Percentiles rank a stretch among this genome's conserved stretches.
Conservation (phyloP, 2,888 invertebrate genomes). For the Synergus itoensis region DNA sequence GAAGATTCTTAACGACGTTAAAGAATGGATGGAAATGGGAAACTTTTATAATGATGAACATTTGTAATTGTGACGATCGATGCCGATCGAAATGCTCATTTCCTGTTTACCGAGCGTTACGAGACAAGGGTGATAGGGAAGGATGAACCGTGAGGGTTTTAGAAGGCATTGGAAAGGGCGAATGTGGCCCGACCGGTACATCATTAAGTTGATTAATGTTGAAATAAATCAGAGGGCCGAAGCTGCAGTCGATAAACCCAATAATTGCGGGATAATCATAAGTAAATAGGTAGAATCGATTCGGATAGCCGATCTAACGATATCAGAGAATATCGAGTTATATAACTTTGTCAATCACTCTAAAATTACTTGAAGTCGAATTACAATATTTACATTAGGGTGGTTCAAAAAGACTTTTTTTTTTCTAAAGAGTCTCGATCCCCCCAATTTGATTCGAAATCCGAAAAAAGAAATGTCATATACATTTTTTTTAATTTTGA, state of each 20-base stretch:
- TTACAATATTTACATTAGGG: background rate
- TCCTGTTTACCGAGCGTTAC: constrained; percentile 71
- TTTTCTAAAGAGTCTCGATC: no score
- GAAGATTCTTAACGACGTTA: constrained; percentile 11
- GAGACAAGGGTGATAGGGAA: constrained; percentile 61
- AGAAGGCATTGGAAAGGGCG: constrained; percentile 68
- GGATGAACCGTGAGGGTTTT: constrained; percentile 63
- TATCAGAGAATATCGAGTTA: constrained; percentile 37
- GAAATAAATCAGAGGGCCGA: constrained; percentile 76
- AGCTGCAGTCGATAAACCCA: constrained; percentile 76
- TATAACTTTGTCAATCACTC: background rate
- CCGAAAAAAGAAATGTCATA: no score
- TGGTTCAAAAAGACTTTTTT: no score
- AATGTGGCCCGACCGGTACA: constrained; percentile 69
- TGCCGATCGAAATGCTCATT: constrained; percentile 77
- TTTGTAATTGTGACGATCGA: constrained; percentile 75
- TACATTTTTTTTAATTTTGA: no score
- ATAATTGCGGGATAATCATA: constrained; percentile 77
- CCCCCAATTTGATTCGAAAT: no score
- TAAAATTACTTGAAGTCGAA: no score
- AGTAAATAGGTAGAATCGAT: constrained; percentile 73
- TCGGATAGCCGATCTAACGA: constrained; percentile 62
- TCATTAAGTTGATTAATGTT: constrained; percentile 78
- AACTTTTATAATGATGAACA: constrained; percentile 58
- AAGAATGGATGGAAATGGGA: constrained; percentile 43